Evolutionary conservation across 37 sponge, comb jelly and placozoan species (phyloP).

Genomic region (Petrosia ficiformis): DNA sequence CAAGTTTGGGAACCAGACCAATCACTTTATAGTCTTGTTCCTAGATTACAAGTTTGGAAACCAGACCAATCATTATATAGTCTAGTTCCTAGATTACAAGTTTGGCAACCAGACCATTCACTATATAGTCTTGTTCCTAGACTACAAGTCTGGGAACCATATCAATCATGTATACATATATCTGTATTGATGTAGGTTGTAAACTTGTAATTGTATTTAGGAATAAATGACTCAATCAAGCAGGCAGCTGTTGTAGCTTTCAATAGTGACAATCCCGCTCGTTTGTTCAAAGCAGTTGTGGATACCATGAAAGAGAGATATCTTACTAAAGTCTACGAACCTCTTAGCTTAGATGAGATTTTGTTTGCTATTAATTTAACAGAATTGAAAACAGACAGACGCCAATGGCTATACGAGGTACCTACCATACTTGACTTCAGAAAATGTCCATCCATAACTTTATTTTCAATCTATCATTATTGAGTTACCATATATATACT

Average conservation of each 20-base stretch:
- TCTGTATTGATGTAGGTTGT: not conserved
- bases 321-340: slow-evolving; percentile 30
- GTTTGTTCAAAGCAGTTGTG: slow-evolving; percentile 52
- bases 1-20: too few species aligned
- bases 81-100: too few species aligned
- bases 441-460: not conserved
- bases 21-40: too few species aligned
- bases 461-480: not conserved
- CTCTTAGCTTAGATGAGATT: slow-evolving; percentile 41
- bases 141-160: too few species aligned
- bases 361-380: slow-evolving; percentile 11
- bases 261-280: slow-evolving; percentile 33
- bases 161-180: not conserved
- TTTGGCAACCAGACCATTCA: too few species aligned
- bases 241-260: slow-evolving; percentile 3
- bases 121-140: too few species aligned
- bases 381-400: slow-evolving; percentile 30
- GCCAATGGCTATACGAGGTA: slow-evolving; percentile 38
- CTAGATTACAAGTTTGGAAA: too few species aligned
- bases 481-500: too few species aligned
- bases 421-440: too few species aligned
- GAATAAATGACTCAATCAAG: slow-evolving; percentile 2
- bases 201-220: not conserved
- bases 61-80: too few species aligned
- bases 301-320: slow-evolving; percentile 55